Conservation (phyloP, 2,888 invertebrate genomes). For the Dione juno region DNA sequence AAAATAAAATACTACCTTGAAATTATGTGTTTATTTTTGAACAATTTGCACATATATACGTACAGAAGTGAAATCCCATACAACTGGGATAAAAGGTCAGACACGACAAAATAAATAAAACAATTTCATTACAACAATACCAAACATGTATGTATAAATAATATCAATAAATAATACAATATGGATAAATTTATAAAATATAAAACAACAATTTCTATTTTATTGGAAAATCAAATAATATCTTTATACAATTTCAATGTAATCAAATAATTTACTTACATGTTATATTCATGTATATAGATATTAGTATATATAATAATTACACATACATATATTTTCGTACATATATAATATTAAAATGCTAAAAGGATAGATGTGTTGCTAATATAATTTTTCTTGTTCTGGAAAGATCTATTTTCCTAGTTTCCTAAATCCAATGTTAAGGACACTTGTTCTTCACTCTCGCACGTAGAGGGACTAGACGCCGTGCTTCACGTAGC, state of each 20-base stretch:
- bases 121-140: slow-evolving; percentile 4
- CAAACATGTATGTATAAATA: not conserved
- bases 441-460: too few relatives aligned
- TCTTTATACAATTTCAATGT: not conserved
- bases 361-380: not conserved
- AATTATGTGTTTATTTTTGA: not conserved
- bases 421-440: too few relatives aligned
- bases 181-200: not conserved
- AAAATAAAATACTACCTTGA: not conserved
- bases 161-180: slow-evolving; percentile 7
- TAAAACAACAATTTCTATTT: too few relatives aligned
- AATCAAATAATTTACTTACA: not conserved
- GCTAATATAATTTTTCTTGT: too few relatives aligned
- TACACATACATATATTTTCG: not conserved
- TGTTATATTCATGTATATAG: not conserved
- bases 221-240: too few relatives aligned
- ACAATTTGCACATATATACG: slow-evolving; percentile 2
- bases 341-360: not conserved
- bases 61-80: not conserved
- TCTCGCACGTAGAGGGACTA: too few relatives aligned
- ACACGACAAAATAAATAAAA: not conserved
- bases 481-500: too few relatives aligned
- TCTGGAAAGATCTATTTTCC: too few relatives aligned
- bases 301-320: not conserved
- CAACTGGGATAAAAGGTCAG: not conserved